Conservation (phyloP, 2,888 invertebrate genomes). For the Spialia ferax region DNA sequence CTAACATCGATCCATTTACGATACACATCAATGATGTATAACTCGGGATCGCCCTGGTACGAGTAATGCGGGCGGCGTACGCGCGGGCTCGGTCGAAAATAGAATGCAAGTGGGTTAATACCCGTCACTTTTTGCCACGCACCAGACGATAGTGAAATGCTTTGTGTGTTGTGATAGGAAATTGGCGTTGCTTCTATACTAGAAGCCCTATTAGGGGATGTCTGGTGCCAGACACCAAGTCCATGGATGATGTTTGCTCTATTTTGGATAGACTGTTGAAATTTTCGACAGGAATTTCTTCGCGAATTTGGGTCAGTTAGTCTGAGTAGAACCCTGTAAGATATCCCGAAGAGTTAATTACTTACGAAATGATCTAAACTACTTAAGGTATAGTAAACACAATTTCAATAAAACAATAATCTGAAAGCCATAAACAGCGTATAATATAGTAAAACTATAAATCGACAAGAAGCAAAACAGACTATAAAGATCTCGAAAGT, state of each 20-base stretch:
- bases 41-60: constrained; percentile 32
- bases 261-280: neutral
- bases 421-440: neutral
- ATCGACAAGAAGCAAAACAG: constrained; percentile 24
- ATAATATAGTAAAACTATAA: constrained; percentile 4
- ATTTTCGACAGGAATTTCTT: neutral
- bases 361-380: neutral
- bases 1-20: constrained; percentile 48
- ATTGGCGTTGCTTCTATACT: constrained; percentile 3
- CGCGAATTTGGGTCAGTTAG: neutral
- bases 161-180: constrained; percentile 39
- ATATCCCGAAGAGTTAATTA: neutral
- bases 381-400: neutral
- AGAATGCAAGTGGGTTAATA: constrained; percentile 72
- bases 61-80: constrained; percentile 45
- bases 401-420: neutral
- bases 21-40: constrained; percentile 49
- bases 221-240: neutral
- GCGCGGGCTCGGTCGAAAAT: constrained; percentile 52
- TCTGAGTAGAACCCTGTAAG: neutral
- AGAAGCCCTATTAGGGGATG: neutral
- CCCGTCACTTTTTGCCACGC: constrained; percentile 59
- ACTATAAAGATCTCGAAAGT: constrained; percentile 21
- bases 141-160: constrained; percentile 46
- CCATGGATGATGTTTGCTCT: neutral